These are phyloP conservation scores for Neosalanx taihuensis DNA, from an alignment of 2,797 vertebrate species.

Conservation along the genomic window DNA sequence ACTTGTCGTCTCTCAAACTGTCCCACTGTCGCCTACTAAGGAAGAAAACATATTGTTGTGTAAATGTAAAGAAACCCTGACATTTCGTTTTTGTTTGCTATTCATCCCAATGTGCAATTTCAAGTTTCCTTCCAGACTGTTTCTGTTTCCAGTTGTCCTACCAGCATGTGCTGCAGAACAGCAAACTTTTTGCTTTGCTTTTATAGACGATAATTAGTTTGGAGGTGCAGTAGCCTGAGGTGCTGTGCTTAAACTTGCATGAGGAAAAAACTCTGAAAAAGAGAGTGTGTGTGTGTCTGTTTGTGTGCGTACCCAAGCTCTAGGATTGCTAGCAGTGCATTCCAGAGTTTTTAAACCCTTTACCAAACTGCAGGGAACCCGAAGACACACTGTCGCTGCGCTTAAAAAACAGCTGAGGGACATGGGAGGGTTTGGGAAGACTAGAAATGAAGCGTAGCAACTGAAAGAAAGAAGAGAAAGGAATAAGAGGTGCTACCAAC, in stretches of 20 bases:
- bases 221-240: constrained; percentile 2
- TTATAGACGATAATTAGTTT: neutral
- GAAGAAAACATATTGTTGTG: too few relatives aligned
- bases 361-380: neutral
- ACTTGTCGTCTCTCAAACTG: neutral
- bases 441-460: too few relatives aligned
- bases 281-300: neutral
- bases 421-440: neutral
- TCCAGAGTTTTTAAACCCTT: neutral
- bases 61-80: too few relatives aligned
- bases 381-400: too few relatives aligned
- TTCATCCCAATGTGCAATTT: neutral
- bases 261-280: neutral
- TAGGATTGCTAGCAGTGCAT: neutral
- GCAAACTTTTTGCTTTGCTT: neutral
- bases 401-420: neutral
- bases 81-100: too few relatives aligned
- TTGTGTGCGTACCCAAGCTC: neutral
- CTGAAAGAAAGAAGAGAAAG: too few relatives aligned
- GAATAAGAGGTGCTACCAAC: too few relatives aligned
- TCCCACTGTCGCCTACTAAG: too few relatives aligned
- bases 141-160: neutral
- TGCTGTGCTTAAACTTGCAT: neutral
- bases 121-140: neutral
- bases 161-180: neutral